Evolutionary conservation across 2,113 vertebrate genomes (phyloP).

Genomic region (Grantiella picta): DNA sequence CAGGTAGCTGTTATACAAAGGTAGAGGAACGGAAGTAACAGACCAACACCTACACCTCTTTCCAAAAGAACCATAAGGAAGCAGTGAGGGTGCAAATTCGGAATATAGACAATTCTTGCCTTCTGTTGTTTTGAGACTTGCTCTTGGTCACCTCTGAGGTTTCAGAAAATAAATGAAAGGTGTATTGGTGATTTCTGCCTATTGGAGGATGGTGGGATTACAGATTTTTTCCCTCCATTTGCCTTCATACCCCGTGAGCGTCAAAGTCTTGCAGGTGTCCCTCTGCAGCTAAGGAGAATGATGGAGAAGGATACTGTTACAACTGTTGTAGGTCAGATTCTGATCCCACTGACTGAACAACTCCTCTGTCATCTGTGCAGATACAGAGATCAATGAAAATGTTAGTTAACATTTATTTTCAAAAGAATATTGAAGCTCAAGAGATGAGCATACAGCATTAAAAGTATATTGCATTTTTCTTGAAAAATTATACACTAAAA

Average conservation of each 20-base stretch:
- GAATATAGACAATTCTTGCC: not conserved
- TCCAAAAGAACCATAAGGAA: not conserved
- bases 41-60: not conserved
- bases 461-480: not conserved
- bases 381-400: not conserved
- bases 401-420: not conserved
- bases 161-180: not conserved
- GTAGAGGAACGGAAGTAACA: not conserved
- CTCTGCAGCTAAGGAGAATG: not conserved
- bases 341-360: not conserved
- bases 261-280: not conserved
- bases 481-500: not conserved
- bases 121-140: not conserved
- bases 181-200: not conserved
- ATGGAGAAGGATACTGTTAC: not conserved
- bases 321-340: not conserved
- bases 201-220: not conserved
- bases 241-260: not conserved
- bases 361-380: not conserved
- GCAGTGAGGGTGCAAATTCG: not conserved
- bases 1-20: not conserved
- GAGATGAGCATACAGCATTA: not conserved
- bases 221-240: not conserved
- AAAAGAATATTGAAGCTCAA: not conserved
- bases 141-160: not conserved